phyloP scores from a whole-genome alignment of 2,888 invertebrate species.

The Eudemis profundana region DNA sequence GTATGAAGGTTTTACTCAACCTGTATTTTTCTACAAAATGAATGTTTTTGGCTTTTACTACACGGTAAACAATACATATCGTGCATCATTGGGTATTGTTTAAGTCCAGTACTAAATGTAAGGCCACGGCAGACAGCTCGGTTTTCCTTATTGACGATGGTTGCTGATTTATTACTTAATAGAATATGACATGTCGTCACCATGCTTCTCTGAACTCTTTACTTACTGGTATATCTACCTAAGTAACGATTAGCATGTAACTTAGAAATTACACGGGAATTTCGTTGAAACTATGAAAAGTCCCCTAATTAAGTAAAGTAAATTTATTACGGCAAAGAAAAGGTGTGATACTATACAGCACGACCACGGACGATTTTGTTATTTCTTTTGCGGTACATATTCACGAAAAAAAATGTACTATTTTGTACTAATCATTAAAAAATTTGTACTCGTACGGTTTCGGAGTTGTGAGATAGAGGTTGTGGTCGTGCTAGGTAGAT shows the following conservation, averaged over 20 bases:
- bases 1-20: too few species aligned
- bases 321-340: too few species aligned
- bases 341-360: too few species aligned
- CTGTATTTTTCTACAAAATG: too few species aligned
- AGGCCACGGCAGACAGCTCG: not conserved
- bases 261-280: not conserved
- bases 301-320: too few species aligned
- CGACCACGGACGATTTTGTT: too few species aligned
- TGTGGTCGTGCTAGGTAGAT: too few species aligned
- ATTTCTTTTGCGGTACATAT: too few species aligned
- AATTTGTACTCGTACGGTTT: too few species aligned
- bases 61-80: not conserved
- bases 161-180: conserved; percentile 14
- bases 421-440: too few species aligned
- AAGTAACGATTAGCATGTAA: not conserved
- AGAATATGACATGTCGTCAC: not conserved
- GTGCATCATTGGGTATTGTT: conserved; percentile 10
- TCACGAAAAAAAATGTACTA: too few species aligned
- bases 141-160: conserved; percentile 31
- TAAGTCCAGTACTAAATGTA: conserved; percentile 9
- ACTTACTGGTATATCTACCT: not conserved
- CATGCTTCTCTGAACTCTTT: conserved; percentile 3
- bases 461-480: too few species aligned
- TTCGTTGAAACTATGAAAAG: not conserved
- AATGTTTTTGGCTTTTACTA: not conserved